Evolutionary conservation across 1,140 invertebrate species (phyloP).

Genomic region (Argopecten irradians): DNA sequence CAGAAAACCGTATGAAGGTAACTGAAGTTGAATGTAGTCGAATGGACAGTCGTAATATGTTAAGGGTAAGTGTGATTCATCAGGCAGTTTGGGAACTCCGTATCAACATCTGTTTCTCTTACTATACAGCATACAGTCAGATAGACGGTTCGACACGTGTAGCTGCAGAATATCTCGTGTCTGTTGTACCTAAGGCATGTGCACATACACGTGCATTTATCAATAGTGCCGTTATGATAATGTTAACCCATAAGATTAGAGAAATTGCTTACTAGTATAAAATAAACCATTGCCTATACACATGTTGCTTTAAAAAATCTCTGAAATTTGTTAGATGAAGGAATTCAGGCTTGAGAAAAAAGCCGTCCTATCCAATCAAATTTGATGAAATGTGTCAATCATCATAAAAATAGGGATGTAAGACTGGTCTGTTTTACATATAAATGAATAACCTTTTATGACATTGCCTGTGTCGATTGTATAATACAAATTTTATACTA

Average conservation of each 20-base stretch:
- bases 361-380: neutral
- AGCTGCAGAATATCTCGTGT: neutral
- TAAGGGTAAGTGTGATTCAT: neutral
- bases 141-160: neutral
- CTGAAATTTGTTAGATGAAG: constrained; percentile 5
- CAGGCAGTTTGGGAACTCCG: neutral
- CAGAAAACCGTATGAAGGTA: neutral
- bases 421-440: neutral
- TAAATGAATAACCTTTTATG: neutral
- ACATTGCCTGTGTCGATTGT: neutral
- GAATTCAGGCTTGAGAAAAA: neutral
- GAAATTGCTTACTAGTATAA: neutral
- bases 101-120: neutral
- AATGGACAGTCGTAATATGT: neutral
- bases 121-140: neutral
- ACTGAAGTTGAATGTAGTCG: neutral
- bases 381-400: neutral
- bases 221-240: neutral
- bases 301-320: neutral
- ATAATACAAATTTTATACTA: neutral
- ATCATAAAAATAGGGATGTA: neutral
- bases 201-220: constrained; percentile 9
- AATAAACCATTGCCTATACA: neutral
- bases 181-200: neutral
- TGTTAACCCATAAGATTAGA: neutral